Base-by-base conservation (phyloP, 2,797 vertebrate species). In the Lagocephalus sceleratus region DNA sequence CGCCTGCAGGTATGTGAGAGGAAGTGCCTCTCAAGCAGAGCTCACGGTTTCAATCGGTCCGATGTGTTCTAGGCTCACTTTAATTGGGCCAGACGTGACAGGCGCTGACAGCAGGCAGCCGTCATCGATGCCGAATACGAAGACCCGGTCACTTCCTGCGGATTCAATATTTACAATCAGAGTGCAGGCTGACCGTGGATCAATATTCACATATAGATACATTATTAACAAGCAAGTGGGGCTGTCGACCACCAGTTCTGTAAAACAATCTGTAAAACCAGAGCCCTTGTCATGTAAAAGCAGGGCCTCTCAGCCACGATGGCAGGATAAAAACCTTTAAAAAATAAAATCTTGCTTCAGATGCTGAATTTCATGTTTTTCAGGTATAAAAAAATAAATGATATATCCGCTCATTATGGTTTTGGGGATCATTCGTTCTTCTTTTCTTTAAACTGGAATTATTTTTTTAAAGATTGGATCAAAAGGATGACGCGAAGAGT, bases 171-270 rank as follows among this genome's bases (percentile, higher is more conserved):
- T 54, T 71, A 71, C 67, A 62, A 57, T 68, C 68, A 68, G 67
- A 51, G 42, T 23, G 60, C 54, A 20, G 16, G 57, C 2, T 20
- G 63, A 66, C 16, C 44, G 55, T 51, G 52, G 63, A 66, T 66
- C 23, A 44, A 14, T 73, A 81, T 70, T 77, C 71, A 82, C 82
- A 82, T 71, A 84, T 81, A 79, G 57, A 82, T 71, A 84, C 70
- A 81, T 57, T 78, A 68, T 84, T 42, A 71, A 77, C 69, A 67
- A 39, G 26, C 40, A 51, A 2, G 2, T 14, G 35, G 32, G 11
- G 29, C 20, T 20, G 29, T 6, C 5, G 20, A 19, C 32, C 22
- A 48, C 43, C 0, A 32, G 51, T n/a, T 39, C 50, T 23, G 1
- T 45, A 20, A 26, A 17, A 20, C 43, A 1, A 40, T 35, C 42